Evolutionary conservation across 2,113 vertebrate species (phyloP).

Genomic region (Zapornia atra): DNA sequence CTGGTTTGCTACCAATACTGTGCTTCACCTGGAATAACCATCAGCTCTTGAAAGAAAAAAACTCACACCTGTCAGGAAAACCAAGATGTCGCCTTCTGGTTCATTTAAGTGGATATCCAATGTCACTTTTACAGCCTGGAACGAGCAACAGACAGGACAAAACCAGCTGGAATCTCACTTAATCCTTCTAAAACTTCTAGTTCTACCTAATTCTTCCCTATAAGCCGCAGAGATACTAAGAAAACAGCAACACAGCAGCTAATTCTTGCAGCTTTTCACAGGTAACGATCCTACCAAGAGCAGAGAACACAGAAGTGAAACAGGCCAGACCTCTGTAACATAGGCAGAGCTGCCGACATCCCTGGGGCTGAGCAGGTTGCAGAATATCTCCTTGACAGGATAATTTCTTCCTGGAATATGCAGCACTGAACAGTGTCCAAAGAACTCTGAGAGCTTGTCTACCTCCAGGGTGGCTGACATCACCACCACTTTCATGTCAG

Average conservation of each 20-base stretch:
- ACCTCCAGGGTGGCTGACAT: slow-evolving; percentile 98
- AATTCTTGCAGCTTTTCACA: neutral
- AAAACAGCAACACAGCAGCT: neutral
- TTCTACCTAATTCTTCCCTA: fast-evolving
- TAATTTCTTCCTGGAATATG: slow-evolving; percentile 90
- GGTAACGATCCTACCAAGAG: neutral
- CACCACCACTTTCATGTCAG: slow-evolving; percentile 88
- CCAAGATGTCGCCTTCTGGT: slow-evolving; percentile 90
- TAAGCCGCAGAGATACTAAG: neutral
- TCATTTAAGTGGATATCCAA: slow-evolving; percentile 91
- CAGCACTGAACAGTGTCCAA: slow-evolving; percentile 87
- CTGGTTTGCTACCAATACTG: neutral
- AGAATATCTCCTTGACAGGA: slow-evolving; percentile 89
- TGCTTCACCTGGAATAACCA: neutral
- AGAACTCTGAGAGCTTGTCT: slow-evolving; percentile 89
- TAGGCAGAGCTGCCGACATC: slow-evolving; percentile 87
- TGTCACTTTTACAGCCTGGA: slow-evolving; percentile 89
- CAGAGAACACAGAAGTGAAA: neutral
- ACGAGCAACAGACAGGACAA: neutral
- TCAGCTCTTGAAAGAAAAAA: neutral
- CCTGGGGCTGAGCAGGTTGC: slow-evolving; percentile 88
- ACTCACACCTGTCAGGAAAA: slow-evolving; percentile 91
- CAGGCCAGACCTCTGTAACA: slow-evolving; percentile 86
- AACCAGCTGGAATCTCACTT: neutral
- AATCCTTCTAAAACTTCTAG: neutral